Evolutionary conservation across 1,140 invertebrate species (phyloP).

Genomic region (Lysiphlebus fabarum): DNA sequence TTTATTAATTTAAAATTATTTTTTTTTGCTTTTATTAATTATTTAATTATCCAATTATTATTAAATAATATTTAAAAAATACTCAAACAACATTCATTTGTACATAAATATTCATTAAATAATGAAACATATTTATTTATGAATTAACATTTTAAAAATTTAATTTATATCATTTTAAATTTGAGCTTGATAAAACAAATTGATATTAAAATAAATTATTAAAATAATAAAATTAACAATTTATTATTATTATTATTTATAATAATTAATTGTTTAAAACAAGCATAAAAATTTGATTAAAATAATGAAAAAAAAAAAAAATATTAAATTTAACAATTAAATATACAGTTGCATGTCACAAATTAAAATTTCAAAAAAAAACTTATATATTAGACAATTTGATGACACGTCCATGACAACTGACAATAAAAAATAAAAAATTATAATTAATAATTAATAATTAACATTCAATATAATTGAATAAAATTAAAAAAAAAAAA

Average conservation of each 20-base stretch:
- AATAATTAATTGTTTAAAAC: too few relatives aligned
- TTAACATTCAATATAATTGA: too few relatives aligned
- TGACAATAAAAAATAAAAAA: conserved; percentile 38
- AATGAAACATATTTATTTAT: too few relatives aligned
- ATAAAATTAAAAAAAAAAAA: conserved; percentile 1
- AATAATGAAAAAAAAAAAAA: conserved; percentile 13
- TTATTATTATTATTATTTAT: too few relatives aligned
- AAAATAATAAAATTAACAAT: too few relatives aligned
- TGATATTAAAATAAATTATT: too few relatives aligned
- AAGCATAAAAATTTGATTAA: neutral
- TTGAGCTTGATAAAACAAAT: too few relatives aligned
- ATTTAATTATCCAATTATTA: neutral
- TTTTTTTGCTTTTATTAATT: neutral
- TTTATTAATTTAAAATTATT: conserved; percentile 9
- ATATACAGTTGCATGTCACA: conserved; percentile 19
- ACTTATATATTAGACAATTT: conserved; percentile 23
- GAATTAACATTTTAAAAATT: too few relatives aligned
- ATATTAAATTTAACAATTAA: conserved; percentile 1
- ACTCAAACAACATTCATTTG: too few relatives aligned
- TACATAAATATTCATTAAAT: too few relatives aligned
- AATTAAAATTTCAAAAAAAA: conserved; percentile 16
- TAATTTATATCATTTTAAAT: too few relatives aligned
- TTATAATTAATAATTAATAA: neutral
- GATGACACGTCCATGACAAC: conserved; percentile 43
- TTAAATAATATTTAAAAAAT: neutral